Percentiles rank a stretch among this genome's conserved stretches.
These are phyloP conservation scores for Hippocampus zosterae DNA, from an alignment of 2,113 vertebrate species.

Conservation along the genomic window DNA sequence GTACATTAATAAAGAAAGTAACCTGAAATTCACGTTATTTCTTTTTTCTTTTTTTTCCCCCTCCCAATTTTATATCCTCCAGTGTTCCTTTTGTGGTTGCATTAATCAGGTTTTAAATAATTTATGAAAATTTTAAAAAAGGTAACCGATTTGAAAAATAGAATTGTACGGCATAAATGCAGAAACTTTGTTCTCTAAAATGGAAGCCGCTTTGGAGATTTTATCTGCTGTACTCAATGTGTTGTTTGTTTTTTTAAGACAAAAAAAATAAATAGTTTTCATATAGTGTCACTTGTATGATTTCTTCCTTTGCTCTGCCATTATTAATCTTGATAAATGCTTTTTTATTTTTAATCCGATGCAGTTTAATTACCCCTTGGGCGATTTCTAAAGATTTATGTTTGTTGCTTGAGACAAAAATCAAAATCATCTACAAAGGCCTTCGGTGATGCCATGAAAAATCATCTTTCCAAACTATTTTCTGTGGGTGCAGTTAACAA, in stretches of 20 bases:
- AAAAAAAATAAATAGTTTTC: conserved; percentile 88
- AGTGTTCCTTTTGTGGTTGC: conserved; percentile 66
- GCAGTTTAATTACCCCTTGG: no score
- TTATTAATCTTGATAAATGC: no score
- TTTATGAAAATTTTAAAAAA: conserved; percentile 63
- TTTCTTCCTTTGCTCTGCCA: conserved; percentile 20
- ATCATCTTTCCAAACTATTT: neutral
- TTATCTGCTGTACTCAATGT: conserved; percentile 97
- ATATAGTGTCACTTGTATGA: conserved; percentile 77
- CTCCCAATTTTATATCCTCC: conserved; percentile 52
- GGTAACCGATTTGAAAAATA: conserved; percentile 60
- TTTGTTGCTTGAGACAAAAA: no score
- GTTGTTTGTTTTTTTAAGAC: conserved; percentile 61
- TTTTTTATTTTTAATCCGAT: no score
- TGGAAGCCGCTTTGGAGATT: conserved; percentile 88
- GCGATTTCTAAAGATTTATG: no score
- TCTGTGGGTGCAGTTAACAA: neutral
- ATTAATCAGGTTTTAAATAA: conserved; percentile 85
- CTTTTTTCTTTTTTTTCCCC: conserved; percentile 51
- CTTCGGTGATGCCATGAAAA: neutral
- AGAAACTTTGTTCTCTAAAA: conserved; percentile 85
- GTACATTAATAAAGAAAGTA: conserved; percentile 83
- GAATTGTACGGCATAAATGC: conserved; percentile 73
- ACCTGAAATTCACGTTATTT: conserved; percentile 71
- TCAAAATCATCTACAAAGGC: neutral